Conservation (phyloP, 2,888 invertebrate species). For the Nephrotoma guestfalica region DNA sequence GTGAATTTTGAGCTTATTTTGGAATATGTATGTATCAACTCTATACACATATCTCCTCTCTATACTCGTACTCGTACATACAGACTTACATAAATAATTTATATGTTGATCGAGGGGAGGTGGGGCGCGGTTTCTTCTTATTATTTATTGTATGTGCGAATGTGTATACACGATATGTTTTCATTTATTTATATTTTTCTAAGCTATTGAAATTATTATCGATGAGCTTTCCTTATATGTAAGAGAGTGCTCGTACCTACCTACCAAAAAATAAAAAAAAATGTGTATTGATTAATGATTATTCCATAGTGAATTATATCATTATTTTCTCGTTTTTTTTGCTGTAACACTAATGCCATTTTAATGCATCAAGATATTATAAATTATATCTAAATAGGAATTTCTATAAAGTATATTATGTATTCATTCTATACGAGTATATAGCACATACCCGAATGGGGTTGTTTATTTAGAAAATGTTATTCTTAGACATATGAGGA, state of each 20-base stretch:
- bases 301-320: background rate
- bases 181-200: background rate
- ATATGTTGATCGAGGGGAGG: background rate
- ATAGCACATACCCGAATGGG: background rate
- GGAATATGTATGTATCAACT: background rate
- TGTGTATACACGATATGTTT: background rate
- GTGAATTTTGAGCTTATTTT: background rate
- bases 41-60: background rate
- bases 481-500: background rate
- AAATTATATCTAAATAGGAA: background rate
- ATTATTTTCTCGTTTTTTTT: background rate
- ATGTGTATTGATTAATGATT: background rate
- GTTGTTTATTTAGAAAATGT: background rate
- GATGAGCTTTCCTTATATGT: background rate
- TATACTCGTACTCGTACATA: background rate
- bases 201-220: background rate
- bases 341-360: background rate
- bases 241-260: background rate
- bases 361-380: slow-evolving; percentile 2
- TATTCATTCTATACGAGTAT: background rate
- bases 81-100: background rate
- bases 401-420: background rate
- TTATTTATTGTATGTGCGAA: background rate
- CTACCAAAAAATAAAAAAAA: background rate
- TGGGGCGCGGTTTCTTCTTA: background rate